Percentiles rank a stretch among this genome's conserved stretches.
phyloP scores from a whole-genome alignment of 2,797 vertebrate species.

The Gouania willdenowi region DNA sequence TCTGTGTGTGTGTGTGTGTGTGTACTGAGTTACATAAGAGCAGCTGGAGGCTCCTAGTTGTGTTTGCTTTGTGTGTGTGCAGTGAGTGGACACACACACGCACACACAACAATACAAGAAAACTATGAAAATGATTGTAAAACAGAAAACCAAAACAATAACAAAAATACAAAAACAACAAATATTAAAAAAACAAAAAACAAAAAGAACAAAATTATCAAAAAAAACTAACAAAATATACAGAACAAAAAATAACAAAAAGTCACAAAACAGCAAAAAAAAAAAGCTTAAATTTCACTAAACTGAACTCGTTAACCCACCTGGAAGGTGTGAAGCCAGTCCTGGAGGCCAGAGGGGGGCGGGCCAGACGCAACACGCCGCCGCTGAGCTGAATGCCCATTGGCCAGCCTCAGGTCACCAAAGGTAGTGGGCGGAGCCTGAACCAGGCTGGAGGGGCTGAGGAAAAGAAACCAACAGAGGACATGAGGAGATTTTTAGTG shows the following conservation, averaged over 20 bases:
- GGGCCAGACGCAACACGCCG: conserved; percentile 86
- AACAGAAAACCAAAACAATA: too few relatives aligned
- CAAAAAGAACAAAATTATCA: too few relatives aligned
- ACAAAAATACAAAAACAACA: too few relatives aligned
- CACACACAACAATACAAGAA: background rate
- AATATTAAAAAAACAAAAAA: too few relatives aligned
- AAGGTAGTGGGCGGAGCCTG: conserved; percentile 90
- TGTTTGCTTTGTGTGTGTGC: background rate
- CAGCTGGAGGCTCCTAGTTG: background rate
- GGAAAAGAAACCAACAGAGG: too few relatives aligned
- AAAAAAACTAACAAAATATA: too few relatives aligned
- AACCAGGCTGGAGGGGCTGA: conserved; percentile 82
- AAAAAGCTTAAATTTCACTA: too few relatives aligned
- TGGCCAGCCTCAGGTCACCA: conserved; percentile 88
- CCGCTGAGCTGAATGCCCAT: conserved; percentile 87
- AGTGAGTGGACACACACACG: background rate
- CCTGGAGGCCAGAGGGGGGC: conserved; percentile 87
- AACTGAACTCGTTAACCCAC: too few relatives aligned
- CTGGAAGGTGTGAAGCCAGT: conserved; percentile 94
- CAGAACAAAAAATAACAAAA: too few relatives aligned
- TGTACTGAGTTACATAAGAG: background rate
- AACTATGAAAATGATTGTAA: too few relatives aligned
- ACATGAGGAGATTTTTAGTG: too few relatives aligned
- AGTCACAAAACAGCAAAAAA: too few relatives aligned
- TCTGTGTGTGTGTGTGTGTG: background rate